Evolutionary conservation across 1,140 invertebrate species (phyloP).

Genomic region (Trigoniulus corallinus): DNA sequence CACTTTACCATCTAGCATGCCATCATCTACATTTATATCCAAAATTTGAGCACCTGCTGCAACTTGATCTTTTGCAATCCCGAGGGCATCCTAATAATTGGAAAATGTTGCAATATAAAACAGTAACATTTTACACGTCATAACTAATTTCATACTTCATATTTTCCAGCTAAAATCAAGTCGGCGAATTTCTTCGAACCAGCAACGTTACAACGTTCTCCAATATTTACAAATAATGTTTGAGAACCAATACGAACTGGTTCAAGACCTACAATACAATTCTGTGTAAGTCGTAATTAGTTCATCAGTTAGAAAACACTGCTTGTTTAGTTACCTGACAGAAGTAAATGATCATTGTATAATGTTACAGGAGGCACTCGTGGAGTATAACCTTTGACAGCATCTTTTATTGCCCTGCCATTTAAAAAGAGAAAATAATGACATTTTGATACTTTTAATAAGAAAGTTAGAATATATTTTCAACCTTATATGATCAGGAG

Average conservation of each 20-base stretch:
- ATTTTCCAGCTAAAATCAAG: constrained; percentile 37
- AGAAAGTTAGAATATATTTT: neutral
- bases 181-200: constrained; percentile 37
- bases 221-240: constrained; percentile 44
- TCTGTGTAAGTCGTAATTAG: constrained; percentile 6
- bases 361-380: constrained; percentile 24
- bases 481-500: constrained; percentile 39
- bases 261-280: constrained; percentile 29
- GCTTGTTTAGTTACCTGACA: constrained; percentile 15
- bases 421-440: constrained; percentile 8
- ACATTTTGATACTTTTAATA: constrained; percentile 1
- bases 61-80: constrained; percentile 38
- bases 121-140: neutral
- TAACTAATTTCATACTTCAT: constrained; percentile 26
- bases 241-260: constrained; percentile 31
- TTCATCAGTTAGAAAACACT: neutral
- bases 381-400: constrained; percentile 28
- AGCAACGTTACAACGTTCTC: constrained; percentile 44
- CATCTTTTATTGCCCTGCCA: constrained; percentile 33
- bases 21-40: constrained; percentile 48
- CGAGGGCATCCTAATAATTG: constrained; percentile 31
- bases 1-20: constrained; percentile 37
- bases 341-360: constrained; percentile 16
- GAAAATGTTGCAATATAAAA: constrained; percentile 1
- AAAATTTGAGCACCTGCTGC: constrained; percentile 44